Percentiles rank a stretch among this genome's conserved stretches.
phyloP scores from a whole-genome alignment of 2,113 vertebrate genomes.

The Chaenocephalus aceratus region DNA sequence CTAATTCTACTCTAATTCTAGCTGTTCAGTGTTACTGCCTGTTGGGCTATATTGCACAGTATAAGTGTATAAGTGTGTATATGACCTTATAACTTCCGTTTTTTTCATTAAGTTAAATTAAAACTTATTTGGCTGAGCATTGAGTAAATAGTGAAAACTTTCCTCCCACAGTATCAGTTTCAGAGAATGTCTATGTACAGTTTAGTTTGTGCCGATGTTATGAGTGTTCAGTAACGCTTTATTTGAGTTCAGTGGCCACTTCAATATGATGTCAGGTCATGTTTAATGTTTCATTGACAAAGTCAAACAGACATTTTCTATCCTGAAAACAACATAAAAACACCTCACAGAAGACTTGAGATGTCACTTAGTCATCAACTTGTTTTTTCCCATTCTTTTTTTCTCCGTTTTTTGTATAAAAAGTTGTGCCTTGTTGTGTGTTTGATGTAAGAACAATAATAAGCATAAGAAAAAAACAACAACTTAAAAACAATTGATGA shows the following conservation, averaged over 20 bases:
- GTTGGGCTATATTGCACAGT: constrained; percentile 21
- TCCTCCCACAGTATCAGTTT: constrained; percentile 3
- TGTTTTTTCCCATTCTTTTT: background rate
- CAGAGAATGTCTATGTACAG: background rate
- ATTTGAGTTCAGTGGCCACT: background rate
- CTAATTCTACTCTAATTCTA: constrained; percentile 21
- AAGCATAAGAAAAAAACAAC: too few species aligned
- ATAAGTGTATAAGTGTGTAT: constrained; percentile 7
- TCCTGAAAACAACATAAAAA: constrained; percentile 9
- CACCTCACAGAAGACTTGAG: background rate
- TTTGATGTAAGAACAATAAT: background rate
- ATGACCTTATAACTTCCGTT: constrained; percentile 25
- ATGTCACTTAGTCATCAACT: constrained; percentile 6
- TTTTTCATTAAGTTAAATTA: constrained; percentile 7
- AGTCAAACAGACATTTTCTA: constrained; percentile 15
- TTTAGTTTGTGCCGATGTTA: constrained; percentile 18
- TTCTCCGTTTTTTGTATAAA: background rate
- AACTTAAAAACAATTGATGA: too few species aligned
- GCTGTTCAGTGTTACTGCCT: constrained; percentile 21
- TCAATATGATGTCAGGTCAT: background rate
- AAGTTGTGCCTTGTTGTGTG: constrained; percentile 8
- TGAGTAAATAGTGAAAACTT: constrained; percentile 24
- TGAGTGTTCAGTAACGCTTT: background rate
- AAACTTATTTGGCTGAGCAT: constrained; percentile 33
- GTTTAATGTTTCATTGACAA: constrained; percentile 1